Base-by-base conservation (phyloP, 2,797 vertebrate species). In the Pygocentrus nattereri region DNA sequence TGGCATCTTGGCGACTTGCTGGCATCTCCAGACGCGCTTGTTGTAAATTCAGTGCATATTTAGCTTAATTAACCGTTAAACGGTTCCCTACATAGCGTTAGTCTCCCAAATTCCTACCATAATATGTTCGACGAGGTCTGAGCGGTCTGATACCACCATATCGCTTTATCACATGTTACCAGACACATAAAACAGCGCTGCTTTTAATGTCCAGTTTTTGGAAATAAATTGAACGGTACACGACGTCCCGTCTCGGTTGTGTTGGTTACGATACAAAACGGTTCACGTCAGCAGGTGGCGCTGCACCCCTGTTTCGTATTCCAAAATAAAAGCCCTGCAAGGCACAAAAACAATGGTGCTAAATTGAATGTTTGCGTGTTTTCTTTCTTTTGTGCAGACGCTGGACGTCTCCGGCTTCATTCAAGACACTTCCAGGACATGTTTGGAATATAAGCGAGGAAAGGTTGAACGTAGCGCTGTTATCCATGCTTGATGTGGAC, bases 51-150 rank as follows among this genome's bases (percentile, higher is more conserved):
- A 44, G 41, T 44, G 41, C 10, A 44, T 10, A 12, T 44, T 44
- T n/a, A n/a, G n/a, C n/a, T n/a, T 44, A 44, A 44, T 44, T 44
- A 44, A 10, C 41, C 44, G 41, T 10, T 44, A 44, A 44, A 44
- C 41, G 41, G 41, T 11, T 44, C 41, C 41, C 41, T 44, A 44
- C 41, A 12, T 44, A 44, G 54, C 59, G 23, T 25, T 23, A 27
- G 23, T 25, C 59, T 59, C 27, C n/a, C 2, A 61, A 31, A 73
- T 11, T 38, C 78, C 67, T 86, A 87, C 85, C 85, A 85, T 87
- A 71, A 78, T 79, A 78, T 59, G 75, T 30, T 85, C 81, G 44
- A 62, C 30, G 30, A 71, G 59, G 54, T 38, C 64, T 19, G 73
- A 50, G 23, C 58, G 74, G 67, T 74, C 31, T 77, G 34, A 67